phyloP scores from a whole-genome alignment of 1,140 invertebrate species.

The Tetramorium alpestre region DNA sequence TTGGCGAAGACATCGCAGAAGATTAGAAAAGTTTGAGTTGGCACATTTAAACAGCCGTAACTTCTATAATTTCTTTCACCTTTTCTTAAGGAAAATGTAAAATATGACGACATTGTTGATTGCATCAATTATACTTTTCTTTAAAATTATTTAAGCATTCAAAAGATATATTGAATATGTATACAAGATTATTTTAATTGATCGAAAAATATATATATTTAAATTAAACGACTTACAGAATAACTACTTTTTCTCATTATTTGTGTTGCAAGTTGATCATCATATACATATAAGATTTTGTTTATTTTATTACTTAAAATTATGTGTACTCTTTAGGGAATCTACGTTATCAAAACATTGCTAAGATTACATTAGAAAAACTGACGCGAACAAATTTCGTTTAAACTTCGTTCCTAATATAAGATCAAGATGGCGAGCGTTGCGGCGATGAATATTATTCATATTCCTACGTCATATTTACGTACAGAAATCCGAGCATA shows the following conservation, averaged over 20 bases:
- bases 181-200: not conserved
- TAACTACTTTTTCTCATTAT: too few relatives aligned
- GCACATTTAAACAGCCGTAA: conserved; percentile 28
- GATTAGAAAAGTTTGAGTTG: conserved; percentile 50
- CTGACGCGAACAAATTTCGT: not conserved
- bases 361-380: not conserved
- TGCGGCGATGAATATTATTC: not conserved
- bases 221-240: not conserved
- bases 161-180: not conserved
- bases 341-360: not conserved
- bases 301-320: not conserved
- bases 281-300: too few relatives aligned
- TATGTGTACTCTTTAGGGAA: not conserved
- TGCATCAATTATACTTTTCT: not conserved
- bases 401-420: not conserved
- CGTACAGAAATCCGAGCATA: not conserved
- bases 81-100: not conserved
- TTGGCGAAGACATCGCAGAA: conserved; percentile 20
- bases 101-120: too few relatives aligned
- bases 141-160: not conserved
- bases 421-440: not conserved
- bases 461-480: conserved; percentile 43
- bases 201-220: not conserved
- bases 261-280: too few relatives aligned
- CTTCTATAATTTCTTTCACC: not conserved